Conservation (phyloP, 2,888 invertebrate species). For the Tyria jacobaeae region DNA sequence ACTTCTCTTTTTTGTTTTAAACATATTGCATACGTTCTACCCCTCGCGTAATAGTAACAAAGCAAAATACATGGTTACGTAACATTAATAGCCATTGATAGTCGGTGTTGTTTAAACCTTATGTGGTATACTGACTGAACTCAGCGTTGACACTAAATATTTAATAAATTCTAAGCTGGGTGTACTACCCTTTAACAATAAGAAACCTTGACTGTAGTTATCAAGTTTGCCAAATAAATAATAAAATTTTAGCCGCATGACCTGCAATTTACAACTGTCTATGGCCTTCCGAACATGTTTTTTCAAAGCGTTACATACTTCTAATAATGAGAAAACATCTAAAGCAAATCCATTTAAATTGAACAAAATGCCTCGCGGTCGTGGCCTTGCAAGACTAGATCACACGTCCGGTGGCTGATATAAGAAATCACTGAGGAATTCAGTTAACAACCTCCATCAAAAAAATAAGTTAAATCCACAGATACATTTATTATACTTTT, state of each 20-base stretch:
- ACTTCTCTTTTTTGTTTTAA: neutral
- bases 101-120: neutral
- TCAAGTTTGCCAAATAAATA: neutral
- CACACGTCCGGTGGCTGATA: conserved; percentile 24
- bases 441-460: conserved; percentile 13
- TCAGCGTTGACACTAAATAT: too few species aligned
- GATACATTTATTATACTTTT: neutral
- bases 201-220: neutral
- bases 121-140: neutral
- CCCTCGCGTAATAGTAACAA: neutral
- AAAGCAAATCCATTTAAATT: conserved; percentile 13
- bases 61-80: neutral
- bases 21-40: too few species aligned
- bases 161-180: neutral
- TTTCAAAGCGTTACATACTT: neutral
- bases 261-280: neutral
- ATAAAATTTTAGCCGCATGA: neutral
- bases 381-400: conserved; percentile 18
- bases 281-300: neutral
- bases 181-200: neutral
- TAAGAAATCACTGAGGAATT: conserved; percentile 15
- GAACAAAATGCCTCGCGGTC: conserved; percentile 11
- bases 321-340: conserved; percentile 15
- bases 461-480: conserved; percentile 5
- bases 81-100: neutral